These are phyloP conservation scores for Zosterops borbonicus DNA, from an alignment of 2,113 vertebrate genomes.

Conservation along the genomic window DNA sequence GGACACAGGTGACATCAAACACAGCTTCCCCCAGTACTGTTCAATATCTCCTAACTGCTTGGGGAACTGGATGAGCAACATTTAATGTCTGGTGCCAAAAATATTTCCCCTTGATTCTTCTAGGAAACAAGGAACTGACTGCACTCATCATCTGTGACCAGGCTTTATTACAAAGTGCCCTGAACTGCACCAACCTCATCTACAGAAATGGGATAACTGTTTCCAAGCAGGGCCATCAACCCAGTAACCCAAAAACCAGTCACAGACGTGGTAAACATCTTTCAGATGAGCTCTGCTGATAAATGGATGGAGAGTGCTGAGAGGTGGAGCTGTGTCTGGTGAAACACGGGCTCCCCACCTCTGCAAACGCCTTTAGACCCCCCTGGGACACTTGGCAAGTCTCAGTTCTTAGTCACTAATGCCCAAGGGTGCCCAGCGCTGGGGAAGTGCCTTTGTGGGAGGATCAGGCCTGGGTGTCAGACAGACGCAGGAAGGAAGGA, in stretches of 20 bases:
- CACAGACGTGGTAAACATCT: background rate
- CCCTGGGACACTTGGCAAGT: background rate
- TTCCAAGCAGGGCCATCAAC: background rate
- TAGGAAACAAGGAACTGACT: background rate
- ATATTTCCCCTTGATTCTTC: background rate
- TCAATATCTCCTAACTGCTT: background rate
- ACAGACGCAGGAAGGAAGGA: background rate
- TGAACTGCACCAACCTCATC: background rate
- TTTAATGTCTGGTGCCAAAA: background rate
- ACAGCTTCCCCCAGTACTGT: background rate
- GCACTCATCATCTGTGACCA: background rate
- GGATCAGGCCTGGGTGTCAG: background rate
- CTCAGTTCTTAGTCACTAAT: background rate
- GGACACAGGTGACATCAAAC: background rate
- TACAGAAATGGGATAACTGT: background rate
- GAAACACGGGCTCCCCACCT: background rate
- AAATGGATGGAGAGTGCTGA: background rate
- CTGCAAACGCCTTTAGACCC: accelerated
- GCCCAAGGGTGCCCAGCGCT: background rate
- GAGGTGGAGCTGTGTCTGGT: background rate
- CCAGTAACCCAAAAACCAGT: background rate
- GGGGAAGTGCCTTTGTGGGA: background rate
- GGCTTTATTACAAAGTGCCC: background rate
- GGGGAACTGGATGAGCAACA: background rate
- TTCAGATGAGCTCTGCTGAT: background rate